Conservation (phyloP, 2,888 invertebrate genomes). For the Dinocampus coccinellae region DNA sequence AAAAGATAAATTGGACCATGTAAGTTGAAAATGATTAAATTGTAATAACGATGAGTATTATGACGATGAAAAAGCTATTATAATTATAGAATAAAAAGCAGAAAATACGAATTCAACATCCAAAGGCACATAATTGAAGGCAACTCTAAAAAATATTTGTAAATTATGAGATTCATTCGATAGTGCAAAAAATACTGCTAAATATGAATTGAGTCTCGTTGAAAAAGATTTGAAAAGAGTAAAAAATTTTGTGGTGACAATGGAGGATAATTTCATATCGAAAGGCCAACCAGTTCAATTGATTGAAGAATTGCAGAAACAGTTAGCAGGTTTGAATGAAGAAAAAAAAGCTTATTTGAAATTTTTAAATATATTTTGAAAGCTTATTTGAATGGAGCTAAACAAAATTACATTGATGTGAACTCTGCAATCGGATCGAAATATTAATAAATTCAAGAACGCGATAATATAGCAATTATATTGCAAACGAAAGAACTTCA, state of each 20-base stretch:
- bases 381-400: slow-evolving; percentile 61
- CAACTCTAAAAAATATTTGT: slow-evolving; percentile 49
- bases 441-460: slow-evolving; percentile 43
- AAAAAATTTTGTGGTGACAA: slow-evolving; percentile 51
- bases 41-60: slow-evolving; percentile 32
- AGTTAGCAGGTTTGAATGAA: slow-evolving; percentile 52
- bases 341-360: slow-evolving; percentile 59
- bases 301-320: slow-evolving; percentile 52
- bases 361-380: too few relatives aligned
- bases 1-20: slow-evolving; percentile 40
- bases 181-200: slow-evolving; percentile 53
- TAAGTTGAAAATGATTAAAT: slow-evolving; percentile 47
- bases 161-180: slow-evolving; percentile 48
- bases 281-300: slow-evolving; percentile 47
- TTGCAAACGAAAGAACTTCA: slow-evolving; percentile 33
- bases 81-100: slow-evolving; percentile 49
- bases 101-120: slow-evolving; percentile 48
- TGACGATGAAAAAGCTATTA: slow-evolving; percentile 33
- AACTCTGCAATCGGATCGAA: slow-evolving; percentile 48
- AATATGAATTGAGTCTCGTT: slow-evolving; percentile 53
- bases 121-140: slow-evolving; percentile 52
- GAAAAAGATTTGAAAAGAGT: slow-evolving; percentile 55
- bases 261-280: slow-evolving; percentile 47
- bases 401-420: slow-evolving; percentile 60
- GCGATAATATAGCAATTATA: slow-evolving; percentile 17